phyloP scores from a whole-genome alignment of 2,888 invertebrate genomes.

The Amiota communis region DNA sequence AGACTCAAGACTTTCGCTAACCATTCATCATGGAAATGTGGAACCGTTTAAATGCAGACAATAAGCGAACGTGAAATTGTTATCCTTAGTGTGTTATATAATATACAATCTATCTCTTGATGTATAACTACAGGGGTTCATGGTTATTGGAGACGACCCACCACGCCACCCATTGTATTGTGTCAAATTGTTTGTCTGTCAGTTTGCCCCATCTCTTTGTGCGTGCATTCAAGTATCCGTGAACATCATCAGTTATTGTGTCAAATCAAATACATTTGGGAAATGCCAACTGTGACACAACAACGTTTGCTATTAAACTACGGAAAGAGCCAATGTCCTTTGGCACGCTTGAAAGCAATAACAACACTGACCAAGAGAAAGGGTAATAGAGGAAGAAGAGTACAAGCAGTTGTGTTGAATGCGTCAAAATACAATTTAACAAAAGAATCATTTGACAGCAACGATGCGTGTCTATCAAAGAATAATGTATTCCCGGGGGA shows the following conservation, averaged over 20 bases:
- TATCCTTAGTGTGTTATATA: neutral
- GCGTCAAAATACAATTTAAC: conserved; percentile 17
- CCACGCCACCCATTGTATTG: neutral
- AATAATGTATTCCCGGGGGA: neutral
- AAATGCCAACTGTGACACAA: conserved; percentile 31
- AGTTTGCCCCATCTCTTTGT: neutral
- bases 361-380: no score
- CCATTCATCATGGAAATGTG: conserved; percentile 26
- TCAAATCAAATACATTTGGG: conserved; percentile 53
- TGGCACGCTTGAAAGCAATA: neutral
- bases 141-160: neutral
- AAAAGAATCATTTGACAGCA: conserved; percentile 6
- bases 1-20: neutral
- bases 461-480: neutral
- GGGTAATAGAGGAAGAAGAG: neutral
- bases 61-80: conserved; percentile 4
- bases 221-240: conserved; percentile 25
- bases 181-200: neutral
- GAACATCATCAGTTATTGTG: conserved; percentile 49
- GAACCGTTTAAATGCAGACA: conserved; percentile 22
- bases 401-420: neutral
- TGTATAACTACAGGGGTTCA: neutral
- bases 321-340: conserved; percentile 10
- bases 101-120: no score
- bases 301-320: neutral